Evolutionary conservation across 2,797 vertebrate species (phyloP).

Genomic region (Sebastes steindachneri): DNA sequence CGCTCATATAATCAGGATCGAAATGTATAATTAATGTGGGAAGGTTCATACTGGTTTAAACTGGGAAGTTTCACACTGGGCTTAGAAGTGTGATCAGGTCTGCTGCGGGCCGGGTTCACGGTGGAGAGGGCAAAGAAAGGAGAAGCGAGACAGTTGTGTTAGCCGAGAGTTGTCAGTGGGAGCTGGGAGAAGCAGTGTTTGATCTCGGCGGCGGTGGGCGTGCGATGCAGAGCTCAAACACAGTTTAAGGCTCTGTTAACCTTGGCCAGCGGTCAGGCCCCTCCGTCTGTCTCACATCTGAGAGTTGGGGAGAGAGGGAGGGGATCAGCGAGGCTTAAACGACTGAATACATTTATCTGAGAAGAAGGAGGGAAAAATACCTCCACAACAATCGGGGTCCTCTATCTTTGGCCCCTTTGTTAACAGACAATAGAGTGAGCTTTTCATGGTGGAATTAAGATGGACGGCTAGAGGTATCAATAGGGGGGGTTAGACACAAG

Average conservation of each 20-base stretch:
- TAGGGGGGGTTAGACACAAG: slow-evolving; percentile 22
- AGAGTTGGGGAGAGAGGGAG: slow-evolving; percentile 53
- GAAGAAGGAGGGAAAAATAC: slow-evolving; percentile 11
- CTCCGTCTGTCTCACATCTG: slow-evolving; percentile 67
- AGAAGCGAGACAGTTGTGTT: slow-evolving; percentile 60
- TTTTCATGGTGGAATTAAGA: slow-evolving; percentile 60
- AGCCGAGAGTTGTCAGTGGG: slow-evolving; percentile 55
- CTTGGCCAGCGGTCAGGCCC: slow-evolving; percentile 76
- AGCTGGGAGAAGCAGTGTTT: slow-evolving; percentile 59
- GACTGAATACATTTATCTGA: slow-evolving; percentile 68
- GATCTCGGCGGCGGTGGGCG: slow-evolving; percentile 71
- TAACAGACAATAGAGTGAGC: slow-evolving; percentile 26
- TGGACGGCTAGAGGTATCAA: slow-evolving; percentile 26
- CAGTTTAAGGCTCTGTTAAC: slow-evolving; percentile 78
- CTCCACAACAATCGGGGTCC: slow-evolving; percentile 49
- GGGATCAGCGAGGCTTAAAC: slow-evolving; percentile 75
- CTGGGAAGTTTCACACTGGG: slow-evolving; percentile 43
- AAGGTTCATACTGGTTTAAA: slow-evolving; percentile 39
- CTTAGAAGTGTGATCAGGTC: slow-evolving; percentile 28
- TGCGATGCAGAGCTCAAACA: slow-evolving; percentile 75
- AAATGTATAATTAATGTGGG: slow-evolving; percentile 37
- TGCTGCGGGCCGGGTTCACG: slow-evolving; percentile 25
- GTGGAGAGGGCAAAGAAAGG: slow-evolving; percentile 38
- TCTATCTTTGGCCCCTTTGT: slow-evolving; percentile 50
- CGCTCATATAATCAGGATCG: slow-evolving; percentile 24